phyloP scores from a whole-genome alignment of 2,797 vertebrate genomes.

The Amblyopsis hoosieri region DNA sequence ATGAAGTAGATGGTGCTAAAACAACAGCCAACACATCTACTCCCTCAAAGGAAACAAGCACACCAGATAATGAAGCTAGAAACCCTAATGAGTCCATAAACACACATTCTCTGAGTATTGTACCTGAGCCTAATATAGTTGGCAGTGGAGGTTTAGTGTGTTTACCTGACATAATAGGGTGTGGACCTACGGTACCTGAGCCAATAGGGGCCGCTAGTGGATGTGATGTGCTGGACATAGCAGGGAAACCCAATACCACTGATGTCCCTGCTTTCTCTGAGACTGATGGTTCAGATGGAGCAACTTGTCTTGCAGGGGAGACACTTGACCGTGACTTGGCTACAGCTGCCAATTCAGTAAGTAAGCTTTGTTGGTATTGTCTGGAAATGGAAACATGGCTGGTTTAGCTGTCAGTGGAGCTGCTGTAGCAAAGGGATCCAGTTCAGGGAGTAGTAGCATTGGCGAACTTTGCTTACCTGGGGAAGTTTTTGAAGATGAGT shows the following conservation, averaged over 20 bases:
- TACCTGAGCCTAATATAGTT: not conserved
- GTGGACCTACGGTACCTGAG: not conserved
- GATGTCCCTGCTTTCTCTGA: not conserved
- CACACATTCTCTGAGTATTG: slow-evolving; percentile 27
- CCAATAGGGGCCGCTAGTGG: not conserved
- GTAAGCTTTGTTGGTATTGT: not conserved
- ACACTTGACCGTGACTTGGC: not conserved
- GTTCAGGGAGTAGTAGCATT: not conserved
- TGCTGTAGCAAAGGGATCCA: not conserved
- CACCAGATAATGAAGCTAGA: slow-evolving; percentile 16
- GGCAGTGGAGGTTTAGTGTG: not conserved
- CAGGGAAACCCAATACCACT: not conserved
- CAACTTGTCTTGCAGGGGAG: not conserved
- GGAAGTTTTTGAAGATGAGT: too few relatives aligned
- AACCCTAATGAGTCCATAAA: not conserved
- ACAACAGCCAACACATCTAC: slow-evolving; percentile 3
- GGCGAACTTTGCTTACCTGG: not conserved
- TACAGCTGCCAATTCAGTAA: not conserved
- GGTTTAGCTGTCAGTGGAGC: not conserved
- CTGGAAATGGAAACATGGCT: not conserved
- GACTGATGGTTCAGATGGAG: not conserved
- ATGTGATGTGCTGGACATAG: not conserved
- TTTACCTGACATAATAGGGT: not conserved
- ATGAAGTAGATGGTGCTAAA: not conserved
- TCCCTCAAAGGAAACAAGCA: slow-evolving; percentile 53